A percentile compares a stretch with the other conserved stretches of the same genome.
These are phyloP conservation scores for Lutjanus argentimaculatus DNA, from an alignment of 2,797 vertebrate species.

Conservation along the genomic window DNA sequence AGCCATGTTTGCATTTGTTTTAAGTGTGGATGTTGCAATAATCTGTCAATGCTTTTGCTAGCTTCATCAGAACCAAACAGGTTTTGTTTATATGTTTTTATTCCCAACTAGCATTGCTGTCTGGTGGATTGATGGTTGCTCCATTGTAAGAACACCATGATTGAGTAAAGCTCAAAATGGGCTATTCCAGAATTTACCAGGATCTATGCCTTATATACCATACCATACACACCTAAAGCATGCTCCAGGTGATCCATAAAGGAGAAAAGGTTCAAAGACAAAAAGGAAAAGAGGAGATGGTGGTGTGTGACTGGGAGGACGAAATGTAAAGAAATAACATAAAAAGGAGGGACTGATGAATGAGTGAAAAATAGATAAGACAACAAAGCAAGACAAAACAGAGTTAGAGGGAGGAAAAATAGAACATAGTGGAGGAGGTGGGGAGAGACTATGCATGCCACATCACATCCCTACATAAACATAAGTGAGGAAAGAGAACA, in stretches of 20 bases:
- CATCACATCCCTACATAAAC: not conserved
- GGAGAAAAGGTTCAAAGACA: slow-evolving; percentile 15
- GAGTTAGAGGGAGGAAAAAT: not conserved
- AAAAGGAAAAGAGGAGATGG: not conserved
- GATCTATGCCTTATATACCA: not conserved
- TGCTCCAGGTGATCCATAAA: not conserved
- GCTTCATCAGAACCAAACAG: not conserved
- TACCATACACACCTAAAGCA: not conserved
- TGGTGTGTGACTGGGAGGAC: not conserved
- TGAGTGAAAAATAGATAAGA: slow-evolving; percentile 10
- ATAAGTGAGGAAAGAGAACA: slow-evolving; percentile 7
- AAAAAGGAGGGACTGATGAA: not conserved
- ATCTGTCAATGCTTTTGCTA: not conserved
- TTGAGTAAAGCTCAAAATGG: not conserved
- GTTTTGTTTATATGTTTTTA: not conserved
- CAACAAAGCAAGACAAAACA: not conserved
- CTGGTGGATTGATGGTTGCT: not conserved
- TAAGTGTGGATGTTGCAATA: not conserved
- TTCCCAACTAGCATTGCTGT: not conserved
- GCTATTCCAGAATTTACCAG: not conserved
- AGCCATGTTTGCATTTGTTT: not conserved
- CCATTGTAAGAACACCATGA: not conserved
- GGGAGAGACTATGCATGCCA: not conserved
- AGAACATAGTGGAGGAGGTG: not conserved
- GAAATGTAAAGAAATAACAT: not conserved